Evolutionary conservation across 2,113 vertebrate species (phyloP).

Genomic region (Salvator merianae): DNA sequence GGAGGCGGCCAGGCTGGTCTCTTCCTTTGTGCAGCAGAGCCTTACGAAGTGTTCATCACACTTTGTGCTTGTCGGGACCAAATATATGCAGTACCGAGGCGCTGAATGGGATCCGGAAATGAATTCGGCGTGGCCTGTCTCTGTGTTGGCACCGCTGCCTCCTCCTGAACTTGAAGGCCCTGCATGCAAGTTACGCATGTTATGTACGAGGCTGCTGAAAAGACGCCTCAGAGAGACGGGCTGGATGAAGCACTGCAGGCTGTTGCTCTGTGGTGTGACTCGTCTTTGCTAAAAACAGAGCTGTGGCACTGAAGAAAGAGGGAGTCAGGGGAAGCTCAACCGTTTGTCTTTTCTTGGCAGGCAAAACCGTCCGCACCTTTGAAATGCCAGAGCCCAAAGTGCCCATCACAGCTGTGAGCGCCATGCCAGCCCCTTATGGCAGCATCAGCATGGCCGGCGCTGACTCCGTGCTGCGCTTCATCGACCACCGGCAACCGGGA

Average conservation of each 20-base stretch:
- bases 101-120: too few species aligned
- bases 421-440: conserved; percentile 91
- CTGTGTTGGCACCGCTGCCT: too few species aligned
- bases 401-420: conserved; percentile 90
- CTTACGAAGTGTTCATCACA: background rate
- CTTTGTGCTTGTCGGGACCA: background rate
- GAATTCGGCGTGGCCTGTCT: too few species aligned
- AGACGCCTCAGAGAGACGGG: background rate
- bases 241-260: too few species aligned
- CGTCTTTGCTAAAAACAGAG: too few species aligned
- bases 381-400: conserved; percentile 90
- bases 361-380: conserved; percentile 88
- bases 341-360: conserved; percentile 61
- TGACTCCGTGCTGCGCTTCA: conserved; percentile 93
- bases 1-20: background rate
- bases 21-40: too few species aligned
- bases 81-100: too few species aligned
- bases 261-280: background rate
- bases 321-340: too few species aligned
- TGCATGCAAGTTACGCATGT: background rate
- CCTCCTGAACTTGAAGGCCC: too few species aligned
- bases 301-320: too few species aligned
- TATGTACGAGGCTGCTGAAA: background rate
- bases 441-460: conserved; percentile 91
- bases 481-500: conserved; percentile 93